phyloP scores from a whole-genome alignment of 2,888 invertebrate species.

The Leptogaster cylindrica region DNA sequence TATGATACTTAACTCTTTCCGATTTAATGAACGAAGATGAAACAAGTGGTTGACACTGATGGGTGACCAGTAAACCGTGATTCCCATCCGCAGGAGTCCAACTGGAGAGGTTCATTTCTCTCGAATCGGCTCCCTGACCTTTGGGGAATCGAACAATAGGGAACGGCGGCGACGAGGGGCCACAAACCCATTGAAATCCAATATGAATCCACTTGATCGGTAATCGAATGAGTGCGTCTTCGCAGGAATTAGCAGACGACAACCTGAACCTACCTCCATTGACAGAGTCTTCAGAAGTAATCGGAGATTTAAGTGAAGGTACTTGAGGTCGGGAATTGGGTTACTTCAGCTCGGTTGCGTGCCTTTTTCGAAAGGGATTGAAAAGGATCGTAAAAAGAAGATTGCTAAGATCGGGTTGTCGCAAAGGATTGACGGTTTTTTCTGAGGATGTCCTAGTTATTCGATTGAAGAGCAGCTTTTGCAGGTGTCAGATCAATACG shows the following conservation, averaged over 20 bases:
- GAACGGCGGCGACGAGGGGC: too few relatives aligned
- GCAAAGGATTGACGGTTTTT: too few relatives aligned
- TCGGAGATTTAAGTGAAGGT: conserved; percentile 30
- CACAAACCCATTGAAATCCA: conserved; percentile 25
- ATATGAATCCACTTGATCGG: conserved; percentile 10
- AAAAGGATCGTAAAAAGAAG: too few relatives aligned
- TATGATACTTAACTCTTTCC: conserved; percentile 7
- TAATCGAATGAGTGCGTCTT: neutral
- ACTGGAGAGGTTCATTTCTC: too few relatives aligned
- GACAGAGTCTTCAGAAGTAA: conserved; percentile 1
- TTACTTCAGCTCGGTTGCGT: neutral
- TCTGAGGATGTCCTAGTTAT: too few relatives aligned
- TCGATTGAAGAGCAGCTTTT: too few relatives aligned
- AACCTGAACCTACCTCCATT: neutral
- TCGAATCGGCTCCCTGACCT: neutral
- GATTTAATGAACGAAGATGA: conserved; percentile 28
- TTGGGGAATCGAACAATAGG: too few relatives aligned
- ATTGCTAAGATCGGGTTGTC: too few relatives aligned
- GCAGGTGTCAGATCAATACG: too few relatives aligned
- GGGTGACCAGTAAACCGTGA: conserved; percentile 29
- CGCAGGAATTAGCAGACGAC: neutral
- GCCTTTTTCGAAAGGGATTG: neutral
- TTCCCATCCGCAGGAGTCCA: conserved; percentile 14
- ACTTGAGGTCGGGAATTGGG: conserved; percentile 3
- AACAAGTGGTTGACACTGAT: conserved; percentile 16